Evolutionary conservation across 92 coral and sea anemone species (phyloP).

Genomic region (Ricordea florida): DNA sequence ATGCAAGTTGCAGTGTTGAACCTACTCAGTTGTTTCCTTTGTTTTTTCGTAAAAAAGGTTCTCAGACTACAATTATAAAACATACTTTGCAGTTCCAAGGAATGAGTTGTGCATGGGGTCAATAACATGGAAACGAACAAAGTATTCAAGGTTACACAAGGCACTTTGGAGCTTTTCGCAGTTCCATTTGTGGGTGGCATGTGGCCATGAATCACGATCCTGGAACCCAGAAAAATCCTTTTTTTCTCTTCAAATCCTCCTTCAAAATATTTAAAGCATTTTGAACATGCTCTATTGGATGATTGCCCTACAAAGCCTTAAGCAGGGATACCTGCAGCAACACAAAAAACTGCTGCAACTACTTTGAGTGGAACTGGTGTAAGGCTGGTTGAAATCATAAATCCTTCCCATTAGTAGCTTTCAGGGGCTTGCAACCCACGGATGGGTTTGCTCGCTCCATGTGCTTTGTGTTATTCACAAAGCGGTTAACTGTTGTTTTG

Average conservation of each 20-base stretch:
- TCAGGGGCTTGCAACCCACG: too few relatives aligned
- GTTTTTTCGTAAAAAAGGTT: background rate
- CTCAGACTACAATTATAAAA: background rate
- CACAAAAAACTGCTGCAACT: constrained; percentile 24
- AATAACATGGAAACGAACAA: constrained; percentile 23
- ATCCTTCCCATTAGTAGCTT: constrained; percentile 19
- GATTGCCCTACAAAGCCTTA: constrained; percentile 25
- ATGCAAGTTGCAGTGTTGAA: background rate
- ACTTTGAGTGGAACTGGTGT: constrained; percentile 8
- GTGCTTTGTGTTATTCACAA: too few relatives aligned
- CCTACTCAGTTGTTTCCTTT: background rate
- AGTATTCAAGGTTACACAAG: constrained; percentile 13
- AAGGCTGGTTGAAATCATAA: constrained; percentile 15
- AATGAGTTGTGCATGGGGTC: constrained; percentile 46
- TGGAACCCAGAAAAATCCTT: constrained; percentile 32
- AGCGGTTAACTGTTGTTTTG: too few relatives aligned
- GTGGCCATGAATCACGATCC: constrained; percentile 10
- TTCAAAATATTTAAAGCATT: constrained; percentile 24
- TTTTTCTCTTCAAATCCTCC: constrained; percentile 46
- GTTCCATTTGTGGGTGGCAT: constrained; percentile 14
- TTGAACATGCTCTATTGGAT: constrained; percentile 41
- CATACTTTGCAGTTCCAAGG: background rate
- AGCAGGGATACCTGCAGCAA: constrained; percentile 24
- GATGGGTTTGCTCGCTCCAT: too few relatives aligned
- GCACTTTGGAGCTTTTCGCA: constrained; percentile 1